A percentile compares a stretch with the other conserved stretches of the same genome.
phyloP scores from a whole-genome alignment of 2,888 invertebrate species.

The Apodemia mormo region DNA sequence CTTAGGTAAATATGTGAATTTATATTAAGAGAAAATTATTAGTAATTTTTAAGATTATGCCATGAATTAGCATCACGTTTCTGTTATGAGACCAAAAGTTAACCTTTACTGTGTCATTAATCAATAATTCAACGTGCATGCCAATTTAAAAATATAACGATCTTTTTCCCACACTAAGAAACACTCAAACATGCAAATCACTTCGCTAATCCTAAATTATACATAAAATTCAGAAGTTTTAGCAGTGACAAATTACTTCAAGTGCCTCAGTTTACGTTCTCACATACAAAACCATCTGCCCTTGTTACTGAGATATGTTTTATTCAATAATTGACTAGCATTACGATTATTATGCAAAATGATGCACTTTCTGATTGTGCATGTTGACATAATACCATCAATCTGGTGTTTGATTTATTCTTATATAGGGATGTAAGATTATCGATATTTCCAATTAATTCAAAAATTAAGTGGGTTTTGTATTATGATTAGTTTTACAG shows the following conservation, averaged over 20 bases:
- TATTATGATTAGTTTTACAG: too few relatives aligned
- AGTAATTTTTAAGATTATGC: too few relatives aligned
- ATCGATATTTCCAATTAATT: conserved; percentile 22
- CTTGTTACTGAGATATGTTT: conserved; percentile 56
- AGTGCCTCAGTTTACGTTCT: conserved; percentile 46
- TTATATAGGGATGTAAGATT: conserved; percentile 41
- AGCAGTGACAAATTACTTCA: conserved; percentile 71
- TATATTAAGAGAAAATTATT: too few relatives aligned
- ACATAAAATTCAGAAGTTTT: conserved; percentile 55
- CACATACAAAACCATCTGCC: conserved; percentile 67
- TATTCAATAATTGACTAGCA: conserved; percentile 73
- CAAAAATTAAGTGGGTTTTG: not conserved
- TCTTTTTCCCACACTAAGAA: conserved; percentile 42
- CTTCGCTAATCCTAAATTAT: conserved; percentile 52
- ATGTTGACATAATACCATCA: conserved; percentile 81
- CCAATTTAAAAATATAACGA: conserved; percentile 3
- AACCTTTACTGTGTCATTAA: not conserved
- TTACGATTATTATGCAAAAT: conserved; percentile 75
- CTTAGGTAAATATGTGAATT: too few relatives aligned
- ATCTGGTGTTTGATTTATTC: conserved; percentile 72
- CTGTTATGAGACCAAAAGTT: too few relatives aligned
- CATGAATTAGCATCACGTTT: too few relatives aligned
- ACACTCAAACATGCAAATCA: conserved; percentile 47
- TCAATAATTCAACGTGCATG: not conserved
- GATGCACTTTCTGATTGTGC: conserved; percentile 63